Evolutionary conservation across 2,888 invertebrate genomes (phyloP), one percentile per base, ranked within the genome.

Genomic region (Drosophila fulvimacula): DNA sequence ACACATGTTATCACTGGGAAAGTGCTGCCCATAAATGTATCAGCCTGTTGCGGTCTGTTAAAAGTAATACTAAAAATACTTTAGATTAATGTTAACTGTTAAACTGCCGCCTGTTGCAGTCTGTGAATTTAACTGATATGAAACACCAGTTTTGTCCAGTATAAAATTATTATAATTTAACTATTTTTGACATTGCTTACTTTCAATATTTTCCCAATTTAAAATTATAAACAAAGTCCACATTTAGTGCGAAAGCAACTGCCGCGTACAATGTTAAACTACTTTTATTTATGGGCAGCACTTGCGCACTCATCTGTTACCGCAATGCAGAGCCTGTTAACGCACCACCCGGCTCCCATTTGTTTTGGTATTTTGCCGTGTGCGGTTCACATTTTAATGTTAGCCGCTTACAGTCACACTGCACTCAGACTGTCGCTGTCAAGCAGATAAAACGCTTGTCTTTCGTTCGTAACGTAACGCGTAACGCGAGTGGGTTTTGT

Each of bases 401-500:
- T 27, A 59, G 36, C 53, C 27, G 24, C n/a, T 48, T n/a, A 56
- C 77, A 58, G 76, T 10, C 75, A 76, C 75, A 76, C 77, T 64
- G 53, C 30, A 32, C 36, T 68, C 66, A 76, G 78, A 78, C 78
- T 74, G 79, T 79, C 79, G 76, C 74, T 68, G 76, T 64, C 79
- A 74, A 70, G 58, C 76, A 70, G 74, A 52, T 59, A 46, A 58
- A 69, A 59, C 71, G 81, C 71, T 81, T 71, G 79, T 79, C 67
- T 46, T 68, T 72, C 71, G 76, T 71, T 55, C 58, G 69, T 66
- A 76, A 77, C 76, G 76, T 79, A 76, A 78, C 72, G 76, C 71
- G 76, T 78, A 76, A 76, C 76, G 76, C 80, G 73, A 78, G 73
- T 79, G 58, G 59, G 34, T 72, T 72, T 66, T 61, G 73, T 55